A percentile compares a stretch with the other conserved stretches of the same genome.
Conservation (phyloP, 1,140 invertebrate genomes). For the Heliconius congener region DNA sequence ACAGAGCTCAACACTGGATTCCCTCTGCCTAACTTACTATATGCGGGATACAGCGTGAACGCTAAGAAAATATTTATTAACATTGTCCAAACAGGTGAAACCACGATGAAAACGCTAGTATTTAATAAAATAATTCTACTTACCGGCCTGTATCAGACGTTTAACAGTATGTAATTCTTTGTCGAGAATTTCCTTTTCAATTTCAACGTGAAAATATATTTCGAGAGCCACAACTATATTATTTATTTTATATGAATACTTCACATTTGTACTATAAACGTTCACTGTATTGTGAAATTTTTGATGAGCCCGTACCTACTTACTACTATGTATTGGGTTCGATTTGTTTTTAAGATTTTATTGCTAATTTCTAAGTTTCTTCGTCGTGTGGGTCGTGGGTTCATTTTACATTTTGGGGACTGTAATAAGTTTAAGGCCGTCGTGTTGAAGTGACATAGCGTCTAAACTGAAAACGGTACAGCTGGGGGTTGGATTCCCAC, state of each 20-base stretch:
- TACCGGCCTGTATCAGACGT: neutral
- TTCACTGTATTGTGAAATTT: slow-evolving; percentile 19
- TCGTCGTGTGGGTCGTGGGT: no score
- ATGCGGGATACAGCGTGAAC: no score
- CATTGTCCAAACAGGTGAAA: no score
- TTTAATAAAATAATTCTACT: neutral
- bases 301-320: slow-evolving; percentile 14
- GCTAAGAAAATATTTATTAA: no score
- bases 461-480: neutral
- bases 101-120: neutral
- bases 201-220: slow-evolving; percentile 34
- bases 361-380: no score
- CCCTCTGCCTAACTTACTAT: no score
- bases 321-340: no score
- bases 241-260: slow-evolving; percentile 40
- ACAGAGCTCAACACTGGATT: no score
- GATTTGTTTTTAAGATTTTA: no score
- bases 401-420: no score
- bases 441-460: neutral
- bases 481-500: neutral
- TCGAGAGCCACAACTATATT: slow-evolving; percentile 31
- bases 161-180: slow-evolving; percentile 30
- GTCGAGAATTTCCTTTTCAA: slow-evolving; percentile 32
- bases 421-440: no score
- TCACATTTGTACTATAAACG: slow-evolving; percentile 21